Percentiles rank a stretch among this genome's conserved stretches.
These are phyloP conservation scores for Phrixothrix hirtus DNA, from an alignment of 2,888 invertebrate genomes.

Conservation along the genomic window DNA sequence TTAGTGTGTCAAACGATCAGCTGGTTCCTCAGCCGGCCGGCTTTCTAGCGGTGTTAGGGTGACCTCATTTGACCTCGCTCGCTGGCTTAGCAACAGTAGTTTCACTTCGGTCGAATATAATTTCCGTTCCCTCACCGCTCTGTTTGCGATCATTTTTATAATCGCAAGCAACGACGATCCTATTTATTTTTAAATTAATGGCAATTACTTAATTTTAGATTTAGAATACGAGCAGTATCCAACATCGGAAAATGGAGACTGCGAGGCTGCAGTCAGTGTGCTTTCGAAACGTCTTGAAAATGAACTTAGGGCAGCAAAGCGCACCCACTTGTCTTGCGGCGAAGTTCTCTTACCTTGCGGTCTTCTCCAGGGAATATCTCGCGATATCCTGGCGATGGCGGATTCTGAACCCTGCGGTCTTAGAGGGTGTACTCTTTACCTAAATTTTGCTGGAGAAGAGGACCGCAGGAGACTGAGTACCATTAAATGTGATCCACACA, in stretches of 20 bases:
- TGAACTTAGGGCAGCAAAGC: slow-evolving; percentile 79
- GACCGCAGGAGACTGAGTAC: slow-evolving; percentile 72
- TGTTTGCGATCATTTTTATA: slow-evolving; percentile 3
- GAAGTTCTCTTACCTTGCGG: slow-evolving; percentile 86
- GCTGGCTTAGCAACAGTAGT: slow-evolving; percentile 33
- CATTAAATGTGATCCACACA: slow-evolving; percentile 82
- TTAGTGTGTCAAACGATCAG: slow-evolving; percentile 31
- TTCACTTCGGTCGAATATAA: slow-evolving; percentile 28
- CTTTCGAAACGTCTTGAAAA: slow-evolving; percentile 77
- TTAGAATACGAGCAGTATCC: slow-evolving; percentile 50
- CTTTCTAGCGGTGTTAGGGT: slow-evolving; percentile 30
- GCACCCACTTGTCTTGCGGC: slow-evolving; percentile 78
- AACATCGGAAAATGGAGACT: slow-evolving; percentile 50
- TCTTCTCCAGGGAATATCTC: slow-evolving; percentile 76
- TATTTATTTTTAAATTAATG: too few species aligned
- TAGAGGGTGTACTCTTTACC: slow-evolving; percentile 80
- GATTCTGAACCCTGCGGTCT: slow-evolving; percentile 90
- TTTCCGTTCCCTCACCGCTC: slow-evolving; percentile 18
- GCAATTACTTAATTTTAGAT: slow-evolving; percentile 42
- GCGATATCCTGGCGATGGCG: slow-evolving; percentile 79
- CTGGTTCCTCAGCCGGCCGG: slow-evolving; percentile 33
- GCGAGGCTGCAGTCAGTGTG: slow-evolving; percentile 61
- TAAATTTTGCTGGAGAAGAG: slow-evolving; percentile 76
- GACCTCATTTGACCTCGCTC: slow-evolving; percentile 31
- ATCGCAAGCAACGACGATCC: too few species aligned